Evolutionary conservation across 2,888 invertebrate genomes (phyloP).

Genomic region (Eulithis testata): DNA sequence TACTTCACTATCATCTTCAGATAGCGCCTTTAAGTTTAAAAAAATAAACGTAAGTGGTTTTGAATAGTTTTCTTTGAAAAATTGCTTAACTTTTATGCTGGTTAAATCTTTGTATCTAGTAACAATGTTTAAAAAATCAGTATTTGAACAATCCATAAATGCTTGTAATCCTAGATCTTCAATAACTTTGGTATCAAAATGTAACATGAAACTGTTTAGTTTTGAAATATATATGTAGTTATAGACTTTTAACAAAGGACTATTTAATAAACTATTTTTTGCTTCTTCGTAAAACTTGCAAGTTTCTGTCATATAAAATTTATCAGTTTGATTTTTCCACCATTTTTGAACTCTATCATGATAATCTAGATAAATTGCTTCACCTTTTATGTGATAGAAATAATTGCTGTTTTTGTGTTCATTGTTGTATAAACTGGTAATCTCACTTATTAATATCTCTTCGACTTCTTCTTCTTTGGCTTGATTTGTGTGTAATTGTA

Average conservation of each 20-base stretch:
- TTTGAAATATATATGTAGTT: slow-evolving; percentile 10
- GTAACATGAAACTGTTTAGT: not conserved
- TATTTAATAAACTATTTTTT: slow-evolving; percentile 26
- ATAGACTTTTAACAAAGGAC: slow-evolving; percentile 14
- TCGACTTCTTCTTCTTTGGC: slow-evolving; percentile 43
- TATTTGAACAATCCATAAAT: slow-evolving; percentile 5
- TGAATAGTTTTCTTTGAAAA: not conserved
- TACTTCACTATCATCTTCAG: not conserved
- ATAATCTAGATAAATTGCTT: slow-evolving; percentile 40
- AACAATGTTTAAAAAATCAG: not conserved
- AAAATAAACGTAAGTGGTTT: not conserved
- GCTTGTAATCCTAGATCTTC: not conserved
- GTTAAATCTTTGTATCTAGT: slow-evolving; percentile 13
- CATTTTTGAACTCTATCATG: slow-evolving; percentile 46
- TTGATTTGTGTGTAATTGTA: slow-evolving; percentile 46
- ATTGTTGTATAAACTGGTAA: slow-evolving; percentile 17
- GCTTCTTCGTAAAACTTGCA: slow-evolving; percentile 33
- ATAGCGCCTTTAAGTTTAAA: slow-evolving; percentile 9
- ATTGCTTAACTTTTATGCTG: slow-evolving; percentile 16
- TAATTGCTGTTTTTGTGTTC: slow-evolving; percentile 6
- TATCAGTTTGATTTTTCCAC: slow-evolving; percentile 35
- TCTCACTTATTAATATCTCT: slow-evolving; percentile 40
- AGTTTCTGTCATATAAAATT: slow-evolving; percentile 34
- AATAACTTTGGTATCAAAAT: slow-evolving; percentile 10
- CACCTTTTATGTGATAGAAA: slow-evolving; percentile 29